Base-by-base conservation (phyloP, 2,888 invertebrate species). In the Eupithecia abbreviata region DNA sequence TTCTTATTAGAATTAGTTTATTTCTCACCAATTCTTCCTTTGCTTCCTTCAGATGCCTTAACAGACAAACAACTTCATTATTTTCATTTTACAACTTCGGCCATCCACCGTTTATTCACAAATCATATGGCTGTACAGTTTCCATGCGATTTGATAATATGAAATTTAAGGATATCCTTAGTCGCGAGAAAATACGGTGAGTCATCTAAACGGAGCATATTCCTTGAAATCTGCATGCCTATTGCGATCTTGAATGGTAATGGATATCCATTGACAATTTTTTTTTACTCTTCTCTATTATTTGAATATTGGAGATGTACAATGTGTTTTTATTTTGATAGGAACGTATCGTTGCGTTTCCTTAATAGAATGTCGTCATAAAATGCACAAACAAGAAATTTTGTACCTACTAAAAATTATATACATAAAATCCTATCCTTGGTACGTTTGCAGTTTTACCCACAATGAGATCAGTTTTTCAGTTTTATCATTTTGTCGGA, bases 61-160 rank as follows among this genome's bases (percentile, higher is more conserved):
- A 9, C 15, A 13, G 49, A 49, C 62, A 62, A 30, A 10, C 13
- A 4, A 15, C 7, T 42, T 15, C 66, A 66, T 15, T 42, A 15
- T 42, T 66, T 66, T 66, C n/a, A 42, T 42, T 41, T 66, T 66
- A 41, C 13, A 66, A 15, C 15, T 15, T 58, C 66, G 66, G 13
- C 42, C 15, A 66, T 66, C 42, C 0, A 15, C 42, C 42, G 15
- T 42, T 66, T 42, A 66, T 42, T 15, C 42, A 42, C 66, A 62
- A 68, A 58, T 49, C 66, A 76, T 76, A 71, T 73, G 76, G 73
- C 74, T 43, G 49, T 62, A 74, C 67, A 72, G 72, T 72, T 80
- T 75, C 75, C 80, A 78, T 73, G 68, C 62, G 58, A 77, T 66
- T 71, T 45, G 12, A 30, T 55, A 62, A 30, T 43, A 77, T 43